Percentiles rank a stretch among this genome's conserved stretches.
These are phyloP conservation scores for Agrotis segetum DNA, from an alignment of 2,888 invertebrate species.

Conservation along the genomic window DNA sequence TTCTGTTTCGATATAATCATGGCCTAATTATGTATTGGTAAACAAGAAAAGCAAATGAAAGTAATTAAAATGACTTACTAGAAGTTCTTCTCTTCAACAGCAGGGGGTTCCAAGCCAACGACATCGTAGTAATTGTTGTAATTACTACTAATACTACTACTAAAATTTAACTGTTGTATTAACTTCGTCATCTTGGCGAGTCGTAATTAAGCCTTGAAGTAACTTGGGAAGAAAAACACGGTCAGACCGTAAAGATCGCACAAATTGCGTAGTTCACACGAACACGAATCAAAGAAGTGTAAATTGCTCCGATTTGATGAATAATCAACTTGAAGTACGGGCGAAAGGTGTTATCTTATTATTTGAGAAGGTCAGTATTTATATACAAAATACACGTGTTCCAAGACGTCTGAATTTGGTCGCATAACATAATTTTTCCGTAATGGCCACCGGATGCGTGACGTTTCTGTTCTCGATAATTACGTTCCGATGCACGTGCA, in stretches of 20 bases:
- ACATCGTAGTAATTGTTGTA: constrained; percentile 81
- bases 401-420: constrained; percentile 73
- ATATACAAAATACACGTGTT: constrained; percentile 66
- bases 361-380: constrained; percentile 67
- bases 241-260: constrained; percentile 79
- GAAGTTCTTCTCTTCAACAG: constrained; percentile 77
- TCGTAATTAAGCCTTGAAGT: constrained; percentile 87
- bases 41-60: constrained; percentile 37
- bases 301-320: constrained; percentile 67
- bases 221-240: constrained; percentile 84
- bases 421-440: constrained; percentile 77
- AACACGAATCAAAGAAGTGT: constrained; percentile 69
- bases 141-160: constrained; percentile 88
- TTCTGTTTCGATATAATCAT: constrained; percentile 8
- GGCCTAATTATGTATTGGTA: constrained; percentile 27
- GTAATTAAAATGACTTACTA: constrained; percentile 75
- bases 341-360: constrained; percentile 62
- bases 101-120: constrained; percentile 75
- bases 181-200: constrained; percentile 89
- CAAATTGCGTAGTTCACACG: constrained; percentile 79
- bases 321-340: constrained; percentile 70
- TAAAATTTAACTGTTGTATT: constrained; percentile 90
- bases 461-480: constrained; percentile 71
- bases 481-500: constrained; percentile 69
- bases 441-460: constrained; percentile 86